phyloP scores from a whole-genome alignment of 2,113 vertebrate species.

The Symphodus melops region DNA sequence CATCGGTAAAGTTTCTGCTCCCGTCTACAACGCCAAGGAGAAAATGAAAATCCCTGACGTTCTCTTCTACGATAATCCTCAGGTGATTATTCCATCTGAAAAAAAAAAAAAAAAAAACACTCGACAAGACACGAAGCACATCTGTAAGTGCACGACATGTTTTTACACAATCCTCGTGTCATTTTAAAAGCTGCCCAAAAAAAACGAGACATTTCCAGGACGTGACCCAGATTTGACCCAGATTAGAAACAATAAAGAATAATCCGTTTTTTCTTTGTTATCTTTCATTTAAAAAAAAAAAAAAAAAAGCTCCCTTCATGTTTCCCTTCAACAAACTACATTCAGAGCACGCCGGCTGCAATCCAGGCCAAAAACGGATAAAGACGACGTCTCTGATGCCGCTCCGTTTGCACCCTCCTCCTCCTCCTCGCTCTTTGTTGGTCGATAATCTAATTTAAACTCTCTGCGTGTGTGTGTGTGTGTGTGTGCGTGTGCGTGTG shows the following conservation, averaged over 20 bases:
- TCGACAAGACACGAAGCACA: not conserved
- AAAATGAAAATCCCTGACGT: conserved; percentile 97
- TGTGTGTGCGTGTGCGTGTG: too few relatives aligned
- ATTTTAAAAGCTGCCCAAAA: not conserved
- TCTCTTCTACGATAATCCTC: conserved; percentile 95
- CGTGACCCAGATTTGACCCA: not conserved
- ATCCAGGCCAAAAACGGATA: not conserved
- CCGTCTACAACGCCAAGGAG: conserved; percentile 85
- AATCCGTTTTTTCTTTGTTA: conserved; percentile 5
- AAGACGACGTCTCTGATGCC: not conserved
- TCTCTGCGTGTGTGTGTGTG: conserved; percentile 5
- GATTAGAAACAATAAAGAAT: conserved; percentile 37
- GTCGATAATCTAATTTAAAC: too few relatives aligned
- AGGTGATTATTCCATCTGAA: too few relatives aligned
- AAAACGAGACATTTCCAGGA: not conserved
- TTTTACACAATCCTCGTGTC: not conserved
- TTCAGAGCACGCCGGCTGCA: not conserved
- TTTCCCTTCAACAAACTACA: not conserved
- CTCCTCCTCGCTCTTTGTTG: not conserved
- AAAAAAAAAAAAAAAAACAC: too few relatives aligned
- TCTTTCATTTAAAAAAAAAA: not conserved
- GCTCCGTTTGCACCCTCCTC: not conserved
- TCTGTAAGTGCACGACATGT: not conserved
- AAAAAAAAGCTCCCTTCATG: not conserved
- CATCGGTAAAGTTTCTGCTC: conserved; percentile 87